Evolutionary conservation across 2,797 vertebrate genomes (phyloP).

Genomic region (Ambastaia sidthimunki): DNA sequence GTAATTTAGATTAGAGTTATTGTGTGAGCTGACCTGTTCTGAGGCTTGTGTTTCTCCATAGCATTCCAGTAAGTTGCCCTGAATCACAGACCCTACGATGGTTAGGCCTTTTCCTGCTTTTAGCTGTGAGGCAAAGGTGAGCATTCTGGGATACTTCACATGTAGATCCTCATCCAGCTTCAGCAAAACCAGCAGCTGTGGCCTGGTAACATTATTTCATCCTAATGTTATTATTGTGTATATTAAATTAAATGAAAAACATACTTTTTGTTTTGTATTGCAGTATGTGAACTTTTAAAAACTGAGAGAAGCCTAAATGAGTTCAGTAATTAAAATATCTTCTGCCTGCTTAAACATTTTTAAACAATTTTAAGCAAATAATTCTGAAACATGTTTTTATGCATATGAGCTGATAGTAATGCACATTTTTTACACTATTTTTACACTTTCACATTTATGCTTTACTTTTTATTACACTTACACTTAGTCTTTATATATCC

Average conservation of each 20-base stretch:
- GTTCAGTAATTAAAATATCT: background rate
- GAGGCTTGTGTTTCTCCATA: slow-evolving; percentile 95
- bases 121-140: slow-evolving; percentile 96
- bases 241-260: background rate
- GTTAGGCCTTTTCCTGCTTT: slow-evolving; percentile 98
- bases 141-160: slow-evolving; percentile 93
- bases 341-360: background rate
- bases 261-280: background rate
- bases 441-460: no score
- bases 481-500: no score
- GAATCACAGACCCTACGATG: slow-evolving; percentile 93
- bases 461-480: no score
- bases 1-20: no score
- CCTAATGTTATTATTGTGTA: background rate
- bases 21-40: slow-evolving; percentile 83
- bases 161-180: slow-evolving; percentile 97
- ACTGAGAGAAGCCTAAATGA: background rate
- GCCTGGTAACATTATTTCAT: slow-evolving; percentile 71
- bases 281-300: no score
- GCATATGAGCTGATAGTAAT: background rate
- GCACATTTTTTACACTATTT: background rate
- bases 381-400: background rate
- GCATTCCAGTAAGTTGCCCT: slow-evolving; percentile 94
- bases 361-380: background rate
- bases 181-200: slow-evolving; percentile 92